A percentile compares a stretch with the other conserved stretches of the same genome.
Evolutionary conservation across 1,140 invertebrate species (phyloP).

Genomic region (Apolygus lucorum): DNA sequence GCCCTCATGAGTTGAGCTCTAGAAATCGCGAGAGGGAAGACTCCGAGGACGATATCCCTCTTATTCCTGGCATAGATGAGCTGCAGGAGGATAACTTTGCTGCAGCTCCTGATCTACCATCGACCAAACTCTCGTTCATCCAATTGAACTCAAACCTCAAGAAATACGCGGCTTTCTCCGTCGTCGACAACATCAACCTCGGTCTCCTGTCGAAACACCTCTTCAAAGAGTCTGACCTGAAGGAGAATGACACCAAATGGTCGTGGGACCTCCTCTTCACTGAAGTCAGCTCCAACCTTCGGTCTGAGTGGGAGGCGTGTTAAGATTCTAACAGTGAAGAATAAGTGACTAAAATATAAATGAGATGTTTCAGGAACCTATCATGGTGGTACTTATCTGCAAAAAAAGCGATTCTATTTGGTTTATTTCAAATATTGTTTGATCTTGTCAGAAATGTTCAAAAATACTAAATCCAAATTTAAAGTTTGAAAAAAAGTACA

Average conservation of each 20-base stretch:
- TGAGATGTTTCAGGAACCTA: too few species aligned
- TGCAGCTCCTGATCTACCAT: neutral
- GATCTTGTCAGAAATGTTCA: too few species aligned
- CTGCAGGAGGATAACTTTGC: conserved; percentile 4
- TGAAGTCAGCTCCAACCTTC: conserved; percentile 27
- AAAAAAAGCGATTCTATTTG: too few species aligned
- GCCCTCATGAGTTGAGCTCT: neutral
- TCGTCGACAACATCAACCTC: conserved; percentile 26
- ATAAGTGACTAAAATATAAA: too few species aligned
- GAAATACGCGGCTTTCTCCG: conserved; percentile 21
- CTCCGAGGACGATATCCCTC: conserved; percentile 18
- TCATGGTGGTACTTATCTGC: too few species aligned
- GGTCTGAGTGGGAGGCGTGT: conserved; percentile 24
- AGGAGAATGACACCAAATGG: conserved; percentile 24
- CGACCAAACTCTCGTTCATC: conserved; percentile 8
- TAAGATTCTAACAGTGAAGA: too few species aligned
- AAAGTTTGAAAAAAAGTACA: too few species aligned
- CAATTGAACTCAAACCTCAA: conserved; percentile 25
- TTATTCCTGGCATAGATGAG: conserved; percentile 13
- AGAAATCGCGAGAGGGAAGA: conserved; percentile 6
- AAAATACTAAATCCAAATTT: too few species aligned
- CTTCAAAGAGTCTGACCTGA: conserved; percentile 22
- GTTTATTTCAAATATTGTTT: too few species aligned
- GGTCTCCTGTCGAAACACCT: conserved; percentile 21
- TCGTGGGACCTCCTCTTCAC: conserved; percentile 28